Evolutionary conservation across 1,140 invertebrate species (phyloP).

Genomic region (Orussus abietinus): DNA sequence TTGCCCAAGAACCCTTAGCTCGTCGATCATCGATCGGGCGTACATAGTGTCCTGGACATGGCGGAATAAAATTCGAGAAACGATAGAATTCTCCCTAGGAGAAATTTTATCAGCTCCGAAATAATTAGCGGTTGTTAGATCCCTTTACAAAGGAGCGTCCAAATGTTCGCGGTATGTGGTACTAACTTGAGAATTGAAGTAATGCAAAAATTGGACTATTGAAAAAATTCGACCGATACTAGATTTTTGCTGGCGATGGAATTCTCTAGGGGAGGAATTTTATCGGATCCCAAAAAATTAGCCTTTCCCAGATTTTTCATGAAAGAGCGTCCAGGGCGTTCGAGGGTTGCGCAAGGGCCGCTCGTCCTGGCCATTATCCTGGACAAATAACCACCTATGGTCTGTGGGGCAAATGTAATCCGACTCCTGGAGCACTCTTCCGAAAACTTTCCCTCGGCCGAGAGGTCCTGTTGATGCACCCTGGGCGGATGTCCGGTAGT

Average conservation of each 20-base stretch:
- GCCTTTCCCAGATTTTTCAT: too few relatives aligned
- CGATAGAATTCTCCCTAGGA: neutral
- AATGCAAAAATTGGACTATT: neutral
- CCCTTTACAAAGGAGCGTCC: neutral
- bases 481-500: slow-evolving; percentile 39
- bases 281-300: neutral
- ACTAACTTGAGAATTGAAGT: neutral
- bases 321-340: too few relatives aligned
- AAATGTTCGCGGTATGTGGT: neutral
- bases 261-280: neutral
- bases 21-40: neutral
- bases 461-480: slow-evolving; percentile 14
- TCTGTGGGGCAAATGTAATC: slow-evolving; percentile 3
- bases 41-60: neutral
- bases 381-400: neutral
- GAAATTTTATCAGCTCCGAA: neutral
- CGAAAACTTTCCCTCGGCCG: neutral
- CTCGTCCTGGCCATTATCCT: neutral
- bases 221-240: neutral
- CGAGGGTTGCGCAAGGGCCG: neutral
- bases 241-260: neutral
- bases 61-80: neutral
- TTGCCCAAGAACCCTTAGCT: neutral
- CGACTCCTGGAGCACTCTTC: neutral
- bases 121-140: neutral